phyloP scores from a whole-genome alignment of 2,888 invertebrate species.

The Phalera bucephala region DNA sequence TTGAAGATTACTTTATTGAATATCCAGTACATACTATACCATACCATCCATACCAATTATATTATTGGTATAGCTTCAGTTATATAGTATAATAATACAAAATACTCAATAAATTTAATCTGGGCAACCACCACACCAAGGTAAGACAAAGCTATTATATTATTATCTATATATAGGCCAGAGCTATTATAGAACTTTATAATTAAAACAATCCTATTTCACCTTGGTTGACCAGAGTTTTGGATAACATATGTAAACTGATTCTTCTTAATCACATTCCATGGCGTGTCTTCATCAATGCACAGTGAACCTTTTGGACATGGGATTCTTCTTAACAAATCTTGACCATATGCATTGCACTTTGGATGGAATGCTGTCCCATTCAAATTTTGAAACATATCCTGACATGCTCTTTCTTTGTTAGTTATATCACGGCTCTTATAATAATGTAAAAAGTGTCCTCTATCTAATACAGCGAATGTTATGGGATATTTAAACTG shows the following conservation, averaged over 20 bases:
- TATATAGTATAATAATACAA: too few relatives aligned
- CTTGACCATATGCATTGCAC: conserved; percentile 89
- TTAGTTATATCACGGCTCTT: conserved; percentile 86
- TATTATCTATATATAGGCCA: too few relatives aligned
- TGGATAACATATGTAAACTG: conserved; percentile 98
- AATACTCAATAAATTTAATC: too few relatives aligned
- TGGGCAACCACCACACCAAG: too few relatives aligned
- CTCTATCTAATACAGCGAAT: conserved; percentile 94
- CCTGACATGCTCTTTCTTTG: conserved; percentile 89
- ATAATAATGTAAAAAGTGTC: conserved; percentile 95
- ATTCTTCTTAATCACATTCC: conserved; percentile 92
- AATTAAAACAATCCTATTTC: conserved; percentile 24
- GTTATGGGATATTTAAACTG: conserved; percentile 88
- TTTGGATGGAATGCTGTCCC: conserved; percentile 91
- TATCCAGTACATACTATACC: too few relatives aligned
- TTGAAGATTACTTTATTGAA: too few relatives aligned
- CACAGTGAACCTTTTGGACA: conserved; percentile 90
- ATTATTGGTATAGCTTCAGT: too few relatives aligned
- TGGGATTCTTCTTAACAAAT: conserved; percentile 93
- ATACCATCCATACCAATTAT: too few relatives aligned
- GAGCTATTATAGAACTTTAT: too few relatives aligned
- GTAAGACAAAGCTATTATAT: too few relatives aligned
- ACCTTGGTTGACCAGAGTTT: conserved; percentile 95
- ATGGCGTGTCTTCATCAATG: conserved; percentile 92
- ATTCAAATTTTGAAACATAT: conserved; percentile 94